A percentile compares a stretch with the other conserved stretches of the same genome.
These are phyloP conservation scores for Chunga burmeisteri DNA, from an alignment of 2,113 vertebrate genomes.

Conservation along the genomic window DNA sequence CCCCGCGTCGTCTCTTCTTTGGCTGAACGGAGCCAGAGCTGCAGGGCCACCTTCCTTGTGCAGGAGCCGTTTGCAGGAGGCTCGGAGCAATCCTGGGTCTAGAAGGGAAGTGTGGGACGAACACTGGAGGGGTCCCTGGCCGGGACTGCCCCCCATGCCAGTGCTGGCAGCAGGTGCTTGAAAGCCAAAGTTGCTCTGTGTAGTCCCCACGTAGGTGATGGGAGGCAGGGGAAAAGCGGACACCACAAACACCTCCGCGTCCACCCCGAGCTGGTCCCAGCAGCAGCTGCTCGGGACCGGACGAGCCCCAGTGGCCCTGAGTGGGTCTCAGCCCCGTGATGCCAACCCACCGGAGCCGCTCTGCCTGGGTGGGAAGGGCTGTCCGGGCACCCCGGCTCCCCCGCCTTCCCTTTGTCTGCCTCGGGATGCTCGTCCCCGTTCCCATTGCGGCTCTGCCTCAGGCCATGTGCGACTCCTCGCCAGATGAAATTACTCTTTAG, in stretches of 20 bases:
- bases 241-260: neutral
- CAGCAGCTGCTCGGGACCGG: neutral
- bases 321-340: too few relatives aligned
- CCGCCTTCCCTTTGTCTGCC: accelerated
- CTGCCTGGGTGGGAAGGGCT: neutral
- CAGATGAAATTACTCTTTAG: neutral
- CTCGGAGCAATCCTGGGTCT: neutral
- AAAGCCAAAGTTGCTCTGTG: neutral
- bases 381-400: neutral
- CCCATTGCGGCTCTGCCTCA: neutral
- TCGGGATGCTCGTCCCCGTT: neutral
- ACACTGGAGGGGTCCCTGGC: accelerated
- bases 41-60: neutral
- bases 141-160: neutral
- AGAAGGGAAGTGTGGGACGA: neutral
- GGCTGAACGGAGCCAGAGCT: neutral
- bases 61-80: neutral
- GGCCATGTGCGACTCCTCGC: neutral
- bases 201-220: accelerated
- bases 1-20: neutral
- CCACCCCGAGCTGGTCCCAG: neutral
- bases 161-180: neutral
- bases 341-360: neutral
- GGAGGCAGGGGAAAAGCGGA: neutral
- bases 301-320: neutral